Conservation (phyloP, 2,113 vertebrate species). For the Dromaius novaehollandiae region DNA sequence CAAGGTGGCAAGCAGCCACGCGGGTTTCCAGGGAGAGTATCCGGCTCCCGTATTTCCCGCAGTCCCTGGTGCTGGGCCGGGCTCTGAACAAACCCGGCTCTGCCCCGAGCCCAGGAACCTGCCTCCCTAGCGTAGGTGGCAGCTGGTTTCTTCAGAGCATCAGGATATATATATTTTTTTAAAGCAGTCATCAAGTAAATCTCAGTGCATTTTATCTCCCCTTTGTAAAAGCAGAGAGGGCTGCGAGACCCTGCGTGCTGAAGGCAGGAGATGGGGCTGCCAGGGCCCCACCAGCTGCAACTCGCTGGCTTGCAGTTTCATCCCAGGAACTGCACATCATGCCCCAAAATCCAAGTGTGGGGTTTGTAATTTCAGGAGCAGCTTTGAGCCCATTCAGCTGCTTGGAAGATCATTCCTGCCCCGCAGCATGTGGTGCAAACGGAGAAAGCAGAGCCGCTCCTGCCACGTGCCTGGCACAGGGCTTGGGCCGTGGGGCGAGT, state of each 20-base stretch:
- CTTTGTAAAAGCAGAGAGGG: neutral
- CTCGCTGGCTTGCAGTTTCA: neutral
- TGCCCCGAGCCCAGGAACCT: too few relatives aligned
- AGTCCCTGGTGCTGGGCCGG: neutral
- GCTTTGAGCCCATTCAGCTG: too few relatives aligned
- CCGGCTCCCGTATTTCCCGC: neutral
- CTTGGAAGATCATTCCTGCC: neutral
- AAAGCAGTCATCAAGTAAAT: neutral
- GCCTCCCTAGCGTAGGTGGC: neutral
- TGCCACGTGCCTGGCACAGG: too few relatives aligned
- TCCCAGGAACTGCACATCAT: neutral
- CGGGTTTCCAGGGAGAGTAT: accelerated
- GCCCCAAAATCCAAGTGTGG: neutral
- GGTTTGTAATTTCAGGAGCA: neutral
- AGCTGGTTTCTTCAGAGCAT: neutral
- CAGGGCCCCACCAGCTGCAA: neutral
- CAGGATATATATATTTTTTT: neutral
- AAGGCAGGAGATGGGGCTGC: neutral
- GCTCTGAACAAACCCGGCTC: neutral
- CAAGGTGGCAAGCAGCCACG: neutral
- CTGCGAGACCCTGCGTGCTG: neutral
- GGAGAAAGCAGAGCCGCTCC: neutral
- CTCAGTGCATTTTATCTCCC: neutral
- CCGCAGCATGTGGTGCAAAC: accelerated
- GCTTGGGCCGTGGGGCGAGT: too few relatives aligned